These are phyloP conservation scores for Vombatus ursinus DNA, from an alignment of 2,113 vertebrate species.

Conservation along the genomic window DNA sequence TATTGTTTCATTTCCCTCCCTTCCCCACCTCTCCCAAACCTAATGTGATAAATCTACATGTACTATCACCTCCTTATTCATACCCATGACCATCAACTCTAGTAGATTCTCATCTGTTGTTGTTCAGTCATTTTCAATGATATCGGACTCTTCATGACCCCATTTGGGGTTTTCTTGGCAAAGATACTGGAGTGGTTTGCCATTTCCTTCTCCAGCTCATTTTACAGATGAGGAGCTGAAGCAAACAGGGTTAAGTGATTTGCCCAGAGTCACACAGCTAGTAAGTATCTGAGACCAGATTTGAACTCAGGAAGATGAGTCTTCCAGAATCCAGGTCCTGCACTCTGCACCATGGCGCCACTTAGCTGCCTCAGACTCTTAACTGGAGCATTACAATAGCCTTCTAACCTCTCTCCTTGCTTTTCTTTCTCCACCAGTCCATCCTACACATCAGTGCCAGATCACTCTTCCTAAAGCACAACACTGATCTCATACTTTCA, in stretches of 20 bases:
- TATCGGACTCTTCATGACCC: neutral
- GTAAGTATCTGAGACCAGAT: neutral
- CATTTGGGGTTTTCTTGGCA: neutral
- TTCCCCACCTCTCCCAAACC: neutral
- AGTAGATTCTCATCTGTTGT: neutral
- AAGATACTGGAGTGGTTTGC: neutral
- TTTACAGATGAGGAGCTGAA: neutral
- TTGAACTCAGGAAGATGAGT: neutral
- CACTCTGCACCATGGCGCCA: neutral
- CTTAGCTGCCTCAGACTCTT: neutral
- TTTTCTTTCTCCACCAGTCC: neutral
- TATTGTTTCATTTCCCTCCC: neutral
- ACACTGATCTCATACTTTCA: neutral
- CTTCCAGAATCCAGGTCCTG: neutral
- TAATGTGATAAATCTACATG: neutral
- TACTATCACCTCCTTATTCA: constrained; percentile 35
- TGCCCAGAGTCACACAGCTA: neutral
- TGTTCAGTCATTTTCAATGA: too few species aligned
- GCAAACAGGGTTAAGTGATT: neutral
- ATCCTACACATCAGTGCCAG: neutral
- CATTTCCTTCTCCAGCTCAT: neutral
- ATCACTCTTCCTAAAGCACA: neutral
- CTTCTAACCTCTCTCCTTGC: neutral
- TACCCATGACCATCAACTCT: neutral
- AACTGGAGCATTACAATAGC: neutral